phyloP scores from a whole-genome alignment of 2,797 vertebrate species.

The Xerus rutilus region DNA sequence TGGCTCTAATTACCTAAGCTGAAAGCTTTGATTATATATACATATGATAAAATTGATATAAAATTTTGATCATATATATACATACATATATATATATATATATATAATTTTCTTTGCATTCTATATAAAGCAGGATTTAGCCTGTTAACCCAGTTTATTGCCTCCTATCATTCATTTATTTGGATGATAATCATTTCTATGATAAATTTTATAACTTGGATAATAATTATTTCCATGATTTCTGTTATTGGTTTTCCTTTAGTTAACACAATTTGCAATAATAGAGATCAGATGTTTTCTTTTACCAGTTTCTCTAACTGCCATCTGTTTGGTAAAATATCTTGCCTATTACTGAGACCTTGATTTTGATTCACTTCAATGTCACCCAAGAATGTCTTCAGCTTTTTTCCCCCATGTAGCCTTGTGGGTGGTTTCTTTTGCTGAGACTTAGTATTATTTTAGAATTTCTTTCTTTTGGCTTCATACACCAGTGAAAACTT shows the following conservation, averaged over 20 bases:
- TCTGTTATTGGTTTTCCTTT: background rate
- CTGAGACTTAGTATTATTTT: constrained; percentile 29
- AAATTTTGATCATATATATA: too few relatives aligned
- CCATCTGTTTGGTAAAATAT: background rate
- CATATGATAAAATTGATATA: too few relatives aligned
- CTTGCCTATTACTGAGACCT: background rate
- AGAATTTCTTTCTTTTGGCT: constrained; percentile 33
- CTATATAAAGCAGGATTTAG: background rate
- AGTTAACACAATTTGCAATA: background rate
- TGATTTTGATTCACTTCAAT: background rate
- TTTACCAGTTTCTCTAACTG: background rate
- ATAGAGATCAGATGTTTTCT: background rate
- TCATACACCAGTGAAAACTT: background rate
- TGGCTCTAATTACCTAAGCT: constrained; percentile 18
- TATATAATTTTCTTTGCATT: background rate
- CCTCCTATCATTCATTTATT: background rate
- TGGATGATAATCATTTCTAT: too few relatives aligned
- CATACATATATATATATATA: background rate
- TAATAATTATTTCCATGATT: background rate
- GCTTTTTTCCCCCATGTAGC: background rate
- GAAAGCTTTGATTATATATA: background rate
- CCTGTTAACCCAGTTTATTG: background rate
- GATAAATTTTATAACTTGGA: background rate
- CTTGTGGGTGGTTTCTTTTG: constrained; percentile 32
- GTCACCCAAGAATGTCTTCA: constrained; percentile 13